A percentile compares a stretch with the other conserved stretches of the same genome.
These are phyloP conservation scores for Bucorvus abyssinicus DNA, from an alignment of 2,797 vertebrate genomes.

Conservation along the genomic window DNA sequence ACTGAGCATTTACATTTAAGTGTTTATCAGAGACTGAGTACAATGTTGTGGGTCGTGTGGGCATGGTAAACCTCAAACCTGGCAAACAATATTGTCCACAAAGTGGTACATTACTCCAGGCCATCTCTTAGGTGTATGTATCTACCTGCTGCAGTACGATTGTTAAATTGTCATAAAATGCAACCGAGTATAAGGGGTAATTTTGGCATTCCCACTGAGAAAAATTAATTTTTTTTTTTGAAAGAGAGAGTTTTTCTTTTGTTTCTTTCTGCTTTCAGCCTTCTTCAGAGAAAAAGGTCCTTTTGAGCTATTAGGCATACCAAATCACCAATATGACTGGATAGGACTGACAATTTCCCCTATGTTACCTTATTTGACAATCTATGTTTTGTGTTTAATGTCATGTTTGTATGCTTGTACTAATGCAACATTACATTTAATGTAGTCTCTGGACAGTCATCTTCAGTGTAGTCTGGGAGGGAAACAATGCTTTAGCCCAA, in stretches of 20 bases:
- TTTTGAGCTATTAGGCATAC: not conserved
- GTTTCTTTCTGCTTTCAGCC: slow-evolving; percentile 12
- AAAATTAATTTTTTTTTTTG: not conserved
- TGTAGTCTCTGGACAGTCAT: not conserved
- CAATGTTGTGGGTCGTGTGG: not conserved
- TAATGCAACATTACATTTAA: not conserved
- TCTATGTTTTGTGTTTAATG: not conserved
- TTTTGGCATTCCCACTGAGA: not conserved
- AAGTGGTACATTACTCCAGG: not conserved
- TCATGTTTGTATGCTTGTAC: not conserved
- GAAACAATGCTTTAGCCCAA: not conserved
- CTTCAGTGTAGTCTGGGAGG: not conserved
- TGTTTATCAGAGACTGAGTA: not conserved
- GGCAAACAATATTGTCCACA: not conserved
- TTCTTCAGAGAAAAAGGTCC: not conserved
- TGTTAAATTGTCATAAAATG: not conserved
- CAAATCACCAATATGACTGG: not conserved
- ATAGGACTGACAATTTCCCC: slow-evolving; percentile 7
- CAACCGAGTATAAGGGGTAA: not conserved
- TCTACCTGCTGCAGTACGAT: not conserved
- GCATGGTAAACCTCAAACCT: not conserved
- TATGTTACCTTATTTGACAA: not conserved
- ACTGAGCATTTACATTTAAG: not conserved
- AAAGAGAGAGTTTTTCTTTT: not conserved
- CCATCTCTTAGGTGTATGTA: not conserved